Base-by-base conservation (phyloP, 2,888 invertebrate genomes). In the Nomada fucata region DNA sequence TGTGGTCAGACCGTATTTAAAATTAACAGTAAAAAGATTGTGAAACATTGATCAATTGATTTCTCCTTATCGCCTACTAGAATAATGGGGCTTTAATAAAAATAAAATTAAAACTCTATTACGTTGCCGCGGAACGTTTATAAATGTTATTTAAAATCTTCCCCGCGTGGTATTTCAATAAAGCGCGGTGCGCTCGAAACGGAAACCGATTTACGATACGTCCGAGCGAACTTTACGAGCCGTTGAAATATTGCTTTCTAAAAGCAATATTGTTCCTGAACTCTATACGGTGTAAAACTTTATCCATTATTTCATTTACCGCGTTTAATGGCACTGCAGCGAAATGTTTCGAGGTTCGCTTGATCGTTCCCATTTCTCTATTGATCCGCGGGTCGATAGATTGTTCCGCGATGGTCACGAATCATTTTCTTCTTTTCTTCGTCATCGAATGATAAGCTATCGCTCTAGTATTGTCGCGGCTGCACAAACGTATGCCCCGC, bases 141-240 rank as follows among this genome's bases (percentile, higher is more conserved):
- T 70, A 70, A 79, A 65, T 50, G 65, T 65, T 71, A 67, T 78
- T 78, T 65, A 47, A 53, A 61, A 71, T 60, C 60, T 65, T 26
- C 42, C 29, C 42, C 29, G 52, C 29, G 59, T 53, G 64, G 70
- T 61, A 61, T 77, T 77, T 67, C 44, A 65, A 67, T 78, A 71
- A 64, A 79, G 69, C 52, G 36, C 47, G 23, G 20, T 20, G 13
- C 26, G 55, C 63, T 69, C 78, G 78, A 76, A 70, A 78, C 79
- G 44, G 60, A 78, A 79, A 79, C 70, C 79, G 79, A 79, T 79
- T 79, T 78, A 79, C 79, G 70, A 42, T 78, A 79, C 78, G 79
- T 61, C 65, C 36, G 44, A 10, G 55, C 60, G 47, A n/a, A 79
- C 55, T 78, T 79, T 71, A 69, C 79, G 61, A 67, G 53, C 79